Base-by-base conservation (phyloP, 2,113 vertebrate genomes). In the Labeo catla region DNA sequence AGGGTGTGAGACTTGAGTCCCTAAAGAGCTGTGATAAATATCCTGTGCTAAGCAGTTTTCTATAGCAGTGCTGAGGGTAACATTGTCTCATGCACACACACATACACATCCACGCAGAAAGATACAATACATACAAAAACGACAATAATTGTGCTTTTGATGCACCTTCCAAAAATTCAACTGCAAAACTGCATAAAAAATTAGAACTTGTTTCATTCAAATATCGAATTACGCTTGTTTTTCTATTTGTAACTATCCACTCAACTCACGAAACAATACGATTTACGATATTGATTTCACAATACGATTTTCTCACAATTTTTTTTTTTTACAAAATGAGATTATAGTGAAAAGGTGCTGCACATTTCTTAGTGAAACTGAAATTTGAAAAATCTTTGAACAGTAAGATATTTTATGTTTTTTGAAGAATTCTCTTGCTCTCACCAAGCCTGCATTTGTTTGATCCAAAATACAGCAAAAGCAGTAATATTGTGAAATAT, bases 21-120 rank as follows among this genome's bases (percentile, higher is more conserved):
- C 66, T 43, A 43, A 39, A 43, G 36, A 70, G 43, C 68, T 9
- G 36, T 43, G 68, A 72, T 72, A 72, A 72, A 72, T 72, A 72
- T 72, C 36, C 68, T 72, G 68, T 43, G 36, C 36, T 10, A 43
- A 72, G 4, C 21, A 72, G 8, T 72, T 72, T 72, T 39, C 36
- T 21, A 4, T 19, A 70, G 39, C 15, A 70, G 15, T 39, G 43
- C 16, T 21, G 9, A 72, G 10, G 68, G 36, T 43, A 8, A 72
- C 68, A 43, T 15, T 66, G 12, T 15, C 8, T 19, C 8, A 8
- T 2, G 4, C 16, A 43, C 61, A 12, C 4, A 2, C 8, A 10
- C 66, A 16, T 13, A 13, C 12, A 68, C 28, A 34, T 4, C 13
- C 63, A 36, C 12, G 7, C 1, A 4, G 21, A 23, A 63, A 66